These are phyloP conservation scores for Octopus sinensis DNA, from an alignment of 1,140 invertebrate genomes.

Conservation along the genomic window DNA sequence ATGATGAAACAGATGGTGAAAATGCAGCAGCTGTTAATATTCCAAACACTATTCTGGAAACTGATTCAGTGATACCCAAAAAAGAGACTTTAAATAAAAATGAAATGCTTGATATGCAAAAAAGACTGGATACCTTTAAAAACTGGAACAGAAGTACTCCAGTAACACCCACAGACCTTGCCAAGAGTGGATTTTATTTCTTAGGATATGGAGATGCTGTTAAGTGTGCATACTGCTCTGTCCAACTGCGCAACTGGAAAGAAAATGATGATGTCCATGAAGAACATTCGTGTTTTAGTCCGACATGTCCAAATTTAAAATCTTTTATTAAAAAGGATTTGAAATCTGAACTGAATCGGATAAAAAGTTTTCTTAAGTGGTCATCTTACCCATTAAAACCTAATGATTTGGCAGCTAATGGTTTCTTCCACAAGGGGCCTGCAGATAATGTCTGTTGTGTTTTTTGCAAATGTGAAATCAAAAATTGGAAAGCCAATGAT, in stretches of 20 bases:
- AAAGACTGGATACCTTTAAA: not conserved
- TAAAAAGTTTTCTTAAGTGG: slow-evolving; percentile 71
- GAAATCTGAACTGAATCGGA: slow-evolving; percentile 39
- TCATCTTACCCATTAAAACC: slow-evolving; percentile 69
- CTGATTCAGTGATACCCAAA: not conserved
- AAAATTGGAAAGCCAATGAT: slow-evolving; percentile 71
- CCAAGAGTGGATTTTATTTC: not conserved
- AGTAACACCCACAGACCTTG: not conserved
- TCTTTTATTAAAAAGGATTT: not conserved
- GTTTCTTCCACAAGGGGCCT: slow-evolving; percentile 68
- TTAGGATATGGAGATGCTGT: not conserved
- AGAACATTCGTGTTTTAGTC: slow-evolving; percentile 70
- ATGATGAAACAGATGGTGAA: not conserved
- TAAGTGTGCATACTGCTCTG: not conserved
- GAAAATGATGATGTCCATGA: slow-evolving; percentile 69
- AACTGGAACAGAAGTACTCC: not conserved
- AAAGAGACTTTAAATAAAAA: not conserved
- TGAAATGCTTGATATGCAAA: not conserved
- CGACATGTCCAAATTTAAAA: slow-evolving; percentile 63
- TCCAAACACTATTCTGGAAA: not conserved
- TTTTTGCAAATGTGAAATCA: slow-evolving; percentile 73
- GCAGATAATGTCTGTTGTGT: slow-evolving; percentile 74
- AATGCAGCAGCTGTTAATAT: not conserved
- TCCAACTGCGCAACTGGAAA: not conserved
- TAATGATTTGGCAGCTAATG: slow-evolving; percentile 73